These are phyloP conservation scores for Limnephilus auricula DNA, from an alignment of 2,888 invertebrate genomes.

Conservation along the genomic window DNA sequence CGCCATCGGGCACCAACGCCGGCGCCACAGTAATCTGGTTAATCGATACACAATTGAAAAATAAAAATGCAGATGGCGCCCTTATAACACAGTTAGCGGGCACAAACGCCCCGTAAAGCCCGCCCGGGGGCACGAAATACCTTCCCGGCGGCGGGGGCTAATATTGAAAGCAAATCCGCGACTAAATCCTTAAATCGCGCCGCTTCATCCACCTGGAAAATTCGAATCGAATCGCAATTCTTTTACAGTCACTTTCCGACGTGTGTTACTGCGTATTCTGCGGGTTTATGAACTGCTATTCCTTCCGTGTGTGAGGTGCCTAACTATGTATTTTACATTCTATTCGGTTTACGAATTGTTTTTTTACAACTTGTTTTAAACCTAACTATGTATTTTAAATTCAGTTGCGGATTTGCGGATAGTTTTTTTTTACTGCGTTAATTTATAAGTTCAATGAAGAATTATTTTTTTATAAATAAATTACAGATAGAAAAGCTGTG, in stretches of 20 bases:
- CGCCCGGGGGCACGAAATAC: conserved; percentile 39
- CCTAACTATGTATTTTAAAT: not conserved
- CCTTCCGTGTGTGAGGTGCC: not conserved
- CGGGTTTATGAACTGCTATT: conserved; percentile 50
- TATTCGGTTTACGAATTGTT: too few relatives aligned
- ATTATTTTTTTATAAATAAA: too few relatives aligned
- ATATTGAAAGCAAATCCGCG: conserved; percentile 80
- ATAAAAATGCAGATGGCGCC: conserved; percentile 79
- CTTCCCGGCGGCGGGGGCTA: conserved; percentile 69
- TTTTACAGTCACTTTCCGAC: conserved; percentile 64
- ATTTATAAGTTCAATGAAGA: too few relatives aligned
- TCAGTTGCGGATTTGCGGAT: not conserved
- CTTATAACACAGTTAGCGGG: conserved; percentile 66
- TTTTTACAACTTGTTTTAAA: too few relatives aligned
- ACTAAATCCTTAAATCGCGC: conserved; percentile 78
- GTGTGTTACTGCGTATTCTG: conserved; percentile 44
- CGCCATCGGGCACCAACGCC: conserved; percentile 51
- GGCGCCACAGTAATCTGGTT: conserved; percentile 75
- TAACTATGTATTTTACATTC: too few relatives aligned
- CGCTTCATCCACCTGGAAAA: conserved; percentile 77
- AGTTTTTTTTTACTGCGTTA: not conserved
- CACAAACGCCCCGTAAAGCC: conserved; percentile 60
- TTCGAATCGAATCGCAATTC: conserved; percentile 66
- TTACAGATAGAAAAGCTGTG: too few relatives aligned
- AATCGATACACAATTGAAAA: conserved; percentile 79